Percentiles rank a stretch among this genome's conserved stretches.
phyloP scores from a whole-genome alignment of 2,797 vertebrate species.

The Eidolon dupreanum region DNA sequence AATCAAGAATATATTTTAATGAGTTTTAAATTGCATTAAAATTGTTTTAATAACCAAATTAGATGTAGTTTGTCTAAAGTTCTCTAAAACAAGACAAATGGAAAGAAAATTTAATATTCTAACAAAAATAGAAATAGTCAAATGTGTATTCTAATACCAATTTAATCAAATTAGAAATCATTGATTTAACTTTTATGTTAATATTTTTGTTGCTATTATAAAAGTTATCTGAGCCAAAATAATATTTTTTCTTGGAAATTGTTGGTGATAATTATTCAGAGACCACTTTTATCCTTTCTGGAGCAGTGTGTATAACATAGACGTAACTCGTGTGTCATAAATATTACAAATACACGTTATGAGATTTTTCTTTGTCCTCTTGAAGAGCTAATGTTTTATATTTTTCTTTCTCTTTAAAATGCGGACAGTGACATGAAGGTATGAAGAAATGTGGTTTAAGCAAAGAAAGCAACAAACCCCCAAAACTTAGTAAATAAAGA shows the following conservation, averaged over 20 bases:
- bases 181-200: slow-evolving; percentile 29
- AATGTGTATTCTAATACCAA: background rate
- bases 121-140: background rate
- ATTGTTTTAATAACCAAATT: background rate
- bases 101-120: background rate
- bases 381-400: background rate
- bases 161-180: slow-evolving; percentile 27
- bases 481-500: background rate
- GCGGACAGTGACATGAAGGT: background rate
- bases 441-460: background rate
- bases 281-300: background rate
- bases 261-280: background rate
- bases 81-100: background rate
- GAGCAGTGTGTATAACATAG: background rate
- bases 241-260: background rate
- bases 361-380: background rate
- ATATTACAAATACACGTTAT: background rate
- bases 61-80: background rate
- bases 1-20: background rate
- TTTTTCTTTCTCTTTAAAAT: slow-evolving; percentile 48
- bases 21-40: background rate
- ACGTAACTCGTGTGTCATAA: background rate
- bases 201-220: background rate
- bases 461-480: background rate
- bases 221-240: background rate